Base-by-base conservation (phyloP, 1,140 invertebrate species). In the Tetramorium alpestre region DNA sequence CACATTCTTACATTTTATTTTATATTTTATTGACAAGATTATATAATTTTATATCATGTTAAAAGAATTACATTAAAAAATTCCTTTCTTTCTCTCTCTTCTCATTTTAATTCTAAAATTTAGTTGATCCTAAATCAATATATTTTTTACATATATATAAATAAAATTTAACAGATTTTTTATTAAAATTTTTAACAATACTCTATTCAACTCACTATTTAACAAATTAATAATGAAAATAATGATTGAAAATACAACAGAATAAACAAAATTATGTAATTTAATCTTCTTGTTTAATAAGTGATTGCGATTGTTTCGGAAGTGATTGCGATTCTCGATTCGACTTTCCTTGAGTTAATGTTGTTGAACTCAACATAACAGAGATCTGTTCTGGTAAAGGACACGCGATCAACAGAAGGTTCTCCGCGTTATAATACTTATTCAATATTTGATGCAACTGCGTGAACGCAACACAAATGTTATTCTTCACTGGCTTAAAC, bases 401-500 rank as follows among this genome's bases (percentile, higher is more conserved):
- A 95, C 98, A 99, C 16, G 96, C 98, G 13, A 99, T 97, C 47
- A 99, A 96, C 62, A 97, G 95, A 86, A 97, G 96, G 92, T 99
- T 98, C 92, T 99, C 98, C 44, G 96, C 95, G 6, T 96, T 97
- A 91, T 98, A 99, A 82, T 97, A 96, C 62, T 97, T 97, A 86
- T 96, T 96, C 2, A 99, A 93, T 6, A 98, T 94, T 93, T 98
- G 98, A 85, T 97, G 97, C 28, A 99, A 92, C 94, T 98, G 97
- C 16, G 98, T 97, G 94, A 99, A 99, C 44, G 96, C 96, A 70
- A 97, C 98, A 16, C 99, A 97, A 5, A 99, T 97, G 91, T 98
- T 98, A 93, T 98, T 99, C 97, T 99, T 98, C 49, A 99, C 98
- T 7, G 99, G 99, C 80, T 98, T 96, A 91, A 99, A 99, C 1